Base-by-base conservation (phyloP, 2,113 vertebrate genomes). In the Andinoacara biseriatus region DNA sequence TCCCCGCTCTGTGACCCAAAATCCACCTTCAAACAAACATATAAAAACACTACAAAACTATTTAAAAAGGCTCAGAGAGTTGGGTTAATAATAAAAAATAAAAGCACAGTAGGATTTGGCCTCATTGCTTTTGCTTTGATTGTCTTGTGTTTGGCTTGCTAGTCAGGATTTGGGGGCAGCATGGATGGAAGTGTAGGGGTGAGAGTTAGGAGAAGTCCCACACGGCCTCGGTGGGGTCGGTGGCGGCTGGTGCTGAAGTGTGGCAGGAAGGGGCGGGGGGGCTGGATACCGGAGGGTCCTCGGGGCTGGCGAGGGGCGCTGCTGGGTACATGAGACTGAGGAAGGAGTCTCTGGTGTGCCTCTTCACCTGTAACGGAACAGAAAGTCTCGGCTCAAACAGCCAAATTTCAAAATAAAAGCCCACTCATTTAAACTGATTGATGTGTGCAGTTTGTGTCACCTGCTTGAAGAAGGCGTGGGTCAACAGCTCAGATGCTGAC, bases 401-500 rank as follows among this genome's bases (percentile, higher is more conserved):
- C 2, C 26, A 2, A 2, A 8, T 72, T 74, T 74, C 69, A 74
- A 57, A 54, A 74, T 57, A 38, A 74, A 72, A 33, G 46, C 2
- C 17, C 52, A 20, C 65, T 69, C 65, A 18, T 52, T 29, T 54
- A 52, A 14, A 72, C 14, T 2, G 0, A 72, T n/a, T 52, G 10
- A 57, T 3, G 3, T 5, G 20, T 22, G 54, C 18, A 14, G n/a
- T 22, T 22, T 58, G 7, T 38, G 8, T 96, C 91, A 99, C 98
- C 97, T 97, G 96, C 88, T 95, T 99, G 95, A 99, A 99, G 95
- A 99, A 99, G 72, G 96, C 94, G 77, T 99, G 98, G 10, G 95
- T 96, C 89, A 99, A 90, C 87, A 99, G 96, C 86, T 96, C 91
- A 76, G 96, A 96, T 80, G 98, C 98, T 80, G 98, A 98, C 14